Evolutionary conservation across 2,888 invertebrate genomes (phyloP).

Genomic region (Pterostichus niger): DNA sequence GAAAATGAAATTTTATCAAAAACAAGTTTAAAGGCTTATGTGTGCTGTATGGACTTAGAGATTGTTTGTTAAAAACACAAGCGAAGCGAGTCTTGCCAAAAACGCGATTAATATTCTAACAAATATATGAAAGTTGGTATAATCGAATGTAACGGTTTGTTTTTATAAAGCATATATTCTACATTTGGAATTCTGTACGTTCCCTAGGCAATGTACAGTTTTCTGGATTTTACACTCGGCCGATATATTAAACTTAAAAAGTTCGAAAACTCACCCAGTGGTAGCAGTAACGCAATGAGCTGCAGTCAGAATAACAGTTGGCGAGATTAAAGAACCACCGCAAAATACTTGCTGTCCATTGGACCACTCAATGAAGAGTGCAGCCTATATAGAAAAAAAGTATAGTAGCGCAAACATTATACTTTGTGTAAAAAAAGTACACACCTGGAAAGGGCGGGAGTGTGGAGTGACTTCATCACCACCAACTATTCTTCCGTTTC

Average conservation of each 20-base stretch:
- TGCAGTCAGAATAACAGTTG: conserved; percentile 78
- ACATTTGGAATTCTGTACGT: too few relatives aligned
- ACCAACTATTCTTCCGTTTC: conserved; percentile 67
- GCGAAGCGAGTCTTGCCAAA: too few relatives aligned
- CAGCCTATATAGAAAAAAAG: conserved; percentile 70
- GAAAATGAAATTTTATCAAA: too few relatives aligned
- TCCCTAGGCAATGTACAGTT: too few relatives aligned
- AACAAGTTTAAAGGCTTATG: too few relatives aligned
- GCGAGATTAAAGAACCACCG: conserved; percentile 77
- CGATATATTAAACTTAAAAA: not conserved
- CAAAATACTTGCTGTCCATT: conserved; percentile 75
- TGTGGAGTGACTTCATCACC: conserved; percentile 68
- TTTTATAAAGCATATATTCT: too few relatives aligned
- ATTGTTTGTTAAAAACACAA: too few relatives aligned
- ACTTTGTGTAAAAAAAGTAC: conserved; percentile 37
- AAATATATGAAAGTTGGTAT: too few relatives aligned
- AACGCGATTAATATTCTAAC: too few relatives aligned
- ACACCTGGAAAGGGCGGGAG: conserved; percentile 69
- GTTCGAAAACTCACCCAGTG: conserved; percentile 6
- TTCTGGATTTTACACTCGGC: too few relatives aligned
- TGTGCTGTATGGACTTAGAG: too few relatives aligned
- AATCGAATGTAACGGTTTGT: too few relatives aligned
- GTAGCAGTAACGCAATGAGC: conserved; percentile 77
- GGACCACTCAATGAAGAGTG: not conserved
- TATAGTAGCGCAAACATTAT: not conserved